These are phyloP conservation scores for Tinamus guttatus DNA, from an alignment of 2,113 vertebrate species.

Conservation along the genomic window DNA sequence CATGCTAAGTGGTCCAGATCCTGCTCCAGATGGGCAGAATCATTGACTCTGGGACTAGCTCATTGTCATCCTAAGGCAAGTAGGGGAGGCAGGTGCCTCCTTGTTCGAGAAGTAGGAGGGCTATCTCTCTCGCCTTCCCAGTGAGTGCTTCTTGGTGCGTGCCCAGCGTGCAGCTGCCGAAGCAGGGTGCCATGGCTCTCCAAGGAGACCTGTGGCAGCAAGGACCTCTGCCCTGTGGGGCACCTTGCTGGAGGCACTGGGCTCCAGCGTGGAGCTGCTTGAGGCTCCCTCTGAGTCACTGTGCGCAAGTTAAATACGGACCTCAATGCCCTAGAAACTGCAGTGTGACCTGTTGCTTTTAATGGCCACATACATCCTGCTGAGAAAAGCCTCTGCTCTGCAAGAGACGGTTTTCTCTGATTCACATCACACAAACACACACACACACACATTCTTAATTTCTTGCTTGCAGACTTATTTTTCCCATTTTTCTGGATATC, in stretches of 20 bases:
- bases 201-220: not conserved
- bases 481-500: not conserved
- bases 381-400: not conserved
- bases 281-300: too few relatives aligned
- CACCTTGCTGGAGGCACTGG: not conserved
- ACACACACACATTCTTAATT: not conserved
- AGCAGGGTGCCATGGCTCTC: accelerated
- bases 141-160: too few relatives aligned
- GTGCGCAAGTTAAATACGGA: accelerated
- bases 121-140: not conserved
- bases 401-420: not conserved
- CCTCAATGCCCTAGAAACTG: not conserved
- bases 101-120: accelerated
- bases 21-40: not conserved
- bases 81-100: not conserved
- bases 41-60: not conserved
- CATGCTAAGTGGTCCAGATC: not conserved
- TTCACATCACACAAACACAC: not conserved
- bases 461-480: not conserved
- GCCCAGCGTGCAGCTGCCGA: not conserved
- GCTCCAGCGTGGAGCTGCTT: accelerated
- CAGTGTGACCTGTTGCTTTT: not conserved
- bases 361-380: not conserved
- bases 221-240: not conserved
- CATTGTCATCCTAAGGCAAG: not conserved